These are phyloP conservation scores for Malacoraja senta DNA, from an alignment of 2,797 vertebrate genomes.

Conservation along the genomic window DNA sequence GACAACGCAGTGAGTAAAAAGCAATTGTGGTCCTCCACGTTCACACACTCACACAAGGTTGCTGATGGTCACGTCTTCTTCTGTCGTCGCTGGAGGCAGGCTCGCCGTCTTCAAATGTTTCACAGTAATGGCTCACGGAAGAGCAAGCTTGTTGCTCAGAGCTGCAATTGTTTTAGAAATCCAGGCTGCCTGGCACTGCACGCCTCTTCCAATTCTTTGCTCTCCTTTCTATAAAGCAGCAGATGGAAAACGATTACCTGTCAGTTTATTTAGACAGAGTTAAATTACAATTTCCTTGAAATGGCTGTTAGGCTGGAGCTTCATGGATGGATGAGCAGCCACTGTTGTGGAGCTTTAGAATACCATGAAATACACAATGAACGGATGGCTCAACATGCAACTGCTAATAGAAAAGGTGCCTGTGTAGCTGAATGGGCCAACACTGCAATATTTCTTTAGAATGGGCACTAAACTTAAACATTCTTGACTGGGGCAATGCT, in stretches of 20 bases:
- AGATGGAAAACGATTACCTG: neutral
- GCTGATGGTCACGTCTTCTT: neutral
- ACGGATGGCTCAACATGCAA: neutral
- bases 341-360: neutral
- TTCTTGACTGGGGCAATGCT: neutral
- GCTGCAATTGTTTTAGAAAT: neutral
- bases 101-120: neutral
- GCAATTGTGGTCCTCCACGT: neutral
- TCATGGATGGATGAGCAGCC: neutral
- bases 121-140: neutral
- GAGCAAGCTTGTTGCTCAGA: neutral
- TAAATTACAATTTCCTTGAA: neutral
- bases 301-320: neutral
- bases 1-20: neutral
- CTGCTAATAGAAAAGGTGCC: neutral
- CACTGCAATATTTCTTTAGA: neutral
- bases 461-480: neutral
- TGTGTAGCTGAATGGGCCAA: neutral
- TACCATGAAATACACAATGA: neutral
- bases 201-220: neutral
- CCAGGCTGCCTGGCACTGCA: neutral
- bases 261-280: neutral
- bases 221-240: neutral
- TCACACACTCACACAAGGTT: neutral
- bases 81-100: neutral